Percentiles rank a stretch among this genome's conserved stretches.
phyloP scores from a whole-genome alignment of 2,113 vertebrate species.

The Rhea americana region DNA sequence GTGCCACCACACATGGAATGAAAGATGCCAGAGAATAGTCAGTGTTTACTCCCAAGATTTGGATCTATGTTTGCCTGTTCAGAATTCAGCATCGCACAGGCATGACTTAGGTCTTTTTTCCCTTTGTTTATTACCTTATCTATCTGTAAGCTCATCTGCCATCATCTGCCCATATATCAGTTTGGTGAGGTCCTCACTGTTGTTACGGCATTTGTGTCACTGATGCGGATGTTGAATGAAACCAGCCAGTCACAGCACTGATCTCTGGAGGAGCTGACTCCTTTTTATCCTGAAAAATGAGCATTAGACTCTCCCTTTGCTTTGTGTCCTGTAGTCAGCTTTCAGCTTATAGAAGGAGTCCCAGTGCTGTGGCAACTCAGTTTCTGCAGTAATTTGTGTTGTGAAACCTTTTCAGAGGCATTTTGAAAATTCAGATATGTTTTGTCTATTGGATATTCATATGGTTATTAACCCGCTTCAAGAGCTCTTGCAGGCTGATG shows the following conservation, averaged over 20 bases:
- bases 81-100: not conserved
- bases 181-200: not conserved
- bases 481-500: not conserved
- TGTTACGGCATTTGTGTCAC: not conserved
- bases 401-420: not conserved
- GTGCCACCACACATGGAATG: not conserved
- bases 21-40: not conserved
- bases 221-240: not conserved
- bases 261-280: not conserved
- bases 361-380: not conserved
- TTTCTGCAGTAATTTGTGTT: not conserved
- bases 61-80: not conserved
- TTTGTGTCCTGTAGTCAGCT: not conserved
- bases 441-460: not conserved
- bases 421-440: not conserved
- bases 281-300: not conserved
- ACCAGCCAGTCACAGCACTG: not conserved
- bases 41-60: not conserved
- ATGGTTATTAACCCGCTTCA: not conserved
- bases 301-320: not conserved
- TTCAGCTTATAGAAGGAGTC: not conserved
- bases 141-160: not conserved
- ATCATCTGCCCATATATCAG: not conserved
- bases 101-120: not conserved
- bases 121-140: not conserved